phyloP scores from a whole-genome alignment of 2,797 vertebrate species.

The Betta splendens region DNA sequence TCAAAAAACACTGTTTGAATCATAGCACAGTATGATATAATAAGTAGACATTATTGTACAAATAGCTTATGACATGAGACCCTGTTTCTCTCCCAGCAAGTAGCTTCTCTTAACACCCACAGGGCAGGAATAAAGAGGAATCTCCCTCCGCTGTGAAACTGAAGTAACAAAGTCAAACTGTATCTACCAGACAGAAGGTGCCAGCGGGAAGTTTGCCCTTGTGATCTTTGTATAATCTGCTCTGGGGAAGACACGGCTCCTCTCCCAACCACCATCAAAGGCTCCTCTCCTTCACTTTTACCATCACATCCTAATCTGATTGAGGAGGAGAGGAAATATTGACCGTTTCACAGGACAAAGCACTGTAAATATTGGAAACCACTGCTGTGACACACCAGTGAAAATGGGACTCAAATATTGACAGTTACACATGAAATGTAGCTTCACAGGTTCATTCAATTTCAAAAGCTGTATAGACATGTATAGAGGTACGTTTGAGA shows the following conservation, averaged over 20 bases:
- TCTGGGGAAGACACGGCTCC: conserved; percentile 57
- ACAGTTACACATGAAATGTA: background rate
- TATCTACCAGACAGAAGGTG: conserved; percentile 67
- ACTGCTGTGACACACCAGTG: conserved; percentile 18
- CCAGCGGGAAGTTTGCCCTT: conserved; percentile 65
- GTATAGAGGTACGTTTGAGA: too few relatives aligned
- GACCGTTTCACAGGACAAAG: conserved; percentile 52
- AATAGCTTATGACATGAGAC: conserved; percentile 27
- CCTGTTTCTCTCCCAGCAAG: conserved; percentile 16
- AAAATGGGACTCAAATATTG: conserved; percentile 27
- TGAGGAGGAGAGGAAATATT: conserved; percentile 58
- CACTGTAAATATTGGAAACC: conserved; percentile 58
- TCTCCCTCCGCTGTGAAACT: conserved; percentile 59
- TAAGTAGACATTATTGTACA: conserved; percentile 1
- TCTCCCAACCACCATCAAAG: conserved; percentile 61
- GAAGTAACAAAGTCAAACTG: conserved; percentile 71
- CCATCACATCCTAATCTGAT: conserved; percentile 64
- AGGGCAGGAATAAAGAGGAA: conserved; percentile 47
- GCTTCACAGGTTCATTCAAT: background rate
- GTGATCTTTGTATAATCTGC: conserved; percentile 68
- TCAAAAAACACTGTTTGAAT: background rate
- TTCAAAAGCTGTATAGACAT: too few relatives aligned
- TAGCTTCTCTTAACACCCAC: conserved; percentile 44
- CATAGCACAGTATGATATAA: background rate
- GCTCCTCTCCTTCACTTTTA: conserved; percentile 42